Conservation (phyloP, 2,888 invertebrate genomes). For the Phragmatobia fuliginosa region DNA sequence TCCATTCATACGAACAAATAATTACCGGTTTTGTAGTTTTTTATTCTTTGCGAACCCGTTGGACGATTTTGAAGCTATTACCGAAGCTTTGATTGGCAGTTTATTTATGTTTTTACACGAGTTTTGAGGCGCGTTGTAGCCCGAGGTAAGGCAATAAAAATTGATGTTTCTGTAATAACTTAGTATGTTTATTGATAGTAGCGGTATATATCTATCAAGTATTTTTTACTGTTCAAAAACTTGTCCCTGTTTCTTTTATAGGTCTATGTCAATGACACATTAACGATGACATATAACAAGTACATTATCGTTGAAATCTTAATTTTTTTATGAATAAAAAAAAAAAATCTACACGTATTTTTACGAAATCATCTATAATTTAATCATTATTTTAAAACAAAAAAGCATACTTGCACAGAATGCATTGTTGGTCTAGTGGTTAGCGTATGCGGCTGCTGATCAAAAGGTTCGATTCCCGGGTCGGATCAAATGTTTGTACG, state of each 20-base stretch:
- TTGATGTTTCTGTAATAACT: constrained; percentile 12
- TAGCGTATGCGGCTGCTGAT: no score
- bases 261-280: neutral
- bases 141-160: constrained; percentile 12
- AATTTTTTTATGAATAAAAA: neutral
- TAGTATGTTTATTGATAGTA: constrained; percentile 17
- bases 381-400: no score
- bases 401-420: no score
- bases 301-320: neutral
- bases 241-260: neutral
- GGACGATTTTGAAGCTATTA: constrained; percentile 26
- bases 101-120: constrained; percentile 18
- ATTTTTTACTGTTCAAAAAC: neutral
- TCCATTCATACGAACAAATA: constrained; percentile 48
- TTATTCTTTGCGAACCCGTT: constrained; percentile 33
- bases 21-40: constrained; percentile 51
- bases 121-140: constrained; percentile 10
- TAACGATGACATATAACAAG: neutral
- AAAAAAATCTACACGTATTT: no score
- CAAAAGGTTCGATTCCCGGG: no score
- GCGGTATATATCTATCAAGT: constrained; percentile 2
- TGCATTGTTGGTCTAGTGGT: no score
- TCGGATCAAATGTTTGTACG: no score
- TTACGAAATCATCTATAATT: neutral
- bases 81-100: constrained; percentile 15